These are phyloP conservation scores for Puffinus mauretanicus DNA, from an alignment of 2,113 vertebrate genomes.

Conservation along the genomic window DNA sequence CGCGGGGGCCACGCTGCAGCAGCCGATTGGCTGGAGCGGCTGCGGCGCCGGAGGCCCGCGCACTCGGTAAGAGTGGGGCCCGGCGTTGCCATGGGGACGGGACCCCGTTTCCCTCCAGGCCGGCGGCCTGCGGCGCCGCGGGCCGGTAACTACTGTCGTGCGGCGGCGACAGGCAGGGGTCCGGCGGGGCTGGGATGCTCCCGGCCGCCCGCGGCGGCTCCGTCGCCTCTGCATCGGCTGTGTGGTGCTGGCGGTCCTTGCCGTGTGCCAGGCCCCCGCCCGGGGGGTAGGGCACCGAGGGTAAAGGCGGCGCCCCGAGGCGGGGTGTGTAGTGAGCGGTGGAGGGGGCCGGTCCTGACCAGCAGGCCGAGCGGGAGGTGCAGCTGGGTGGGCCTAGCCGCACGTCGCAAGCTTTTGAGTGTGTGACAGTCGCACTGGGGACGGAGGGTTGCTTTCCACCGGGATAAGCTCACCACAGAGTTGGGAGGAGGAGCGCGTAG, in stretches of 20 bases:
- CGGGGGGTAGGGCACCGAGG: not conserved
- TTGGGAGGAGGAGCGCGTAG: too few relatives aligned
- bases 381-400: fast-evolving
- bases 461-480: fast-evolving
- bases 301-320: not conserved
- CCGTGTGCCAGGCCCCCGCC: too few relatives aligned
- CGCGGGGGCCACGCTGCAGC: not conserved
- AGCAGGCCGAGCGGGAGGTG: not conserved
- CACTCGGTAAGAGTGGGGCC: too few relatives aligned
- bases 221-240: too few relatives aligned
- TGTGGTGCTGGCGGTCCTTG: not conserved
- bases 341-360: too few relatives aligned
- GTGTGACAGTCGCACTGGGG: fast-evolving
- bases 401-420: fast-evolving
- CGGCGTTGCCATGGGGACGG: not conserved
- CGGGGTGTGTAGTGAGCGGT: too few relatives aligned
- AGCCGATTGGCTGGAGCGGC: not conserved
- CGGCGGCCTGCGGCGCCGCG: not conserved
- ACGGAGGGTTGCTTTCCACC: fast-evolving
- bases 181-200: too few relatives aligned
- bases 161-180: fast-evolving
- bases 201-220: not conserved
- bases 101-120: not conserved
- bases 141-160: too few relatives aligned
- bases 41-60: not conserved